A percentile compares a stretch with the other conserved stretches of the same genome.
Conservation (phyloP, 2,888 invertebrate species). For the Nymphalis urticae region DNA sequence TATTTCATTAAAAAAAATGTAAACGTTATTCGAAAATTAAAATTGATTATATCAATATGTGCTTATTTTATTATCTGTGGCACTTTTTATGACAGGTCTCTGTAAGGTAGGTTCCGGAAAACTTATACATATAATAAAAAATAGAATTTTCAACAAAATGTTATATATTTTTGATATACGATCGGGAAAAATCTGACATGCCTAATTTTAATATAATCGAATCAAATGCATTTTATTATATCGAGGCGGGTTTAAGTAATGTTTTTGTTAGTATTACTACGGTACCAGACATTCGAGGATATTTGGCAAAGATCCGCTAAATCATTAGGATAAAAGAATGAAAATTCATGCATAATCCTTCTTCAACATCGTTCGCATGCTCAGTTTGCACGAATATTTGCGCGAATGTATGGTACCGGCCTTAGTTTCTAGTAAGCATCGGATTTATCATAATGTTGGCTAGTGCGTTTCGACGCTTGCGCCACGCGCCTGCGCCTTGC, state of each 20-base stretch:
- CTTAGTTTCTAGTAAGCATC: constrained; percentile 81
- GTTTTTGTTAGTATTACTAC: constrained; percentile 5
- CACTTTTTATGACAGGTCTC: constrained; percentile 30
- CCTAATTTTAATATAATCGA: constrained; percentile 14
- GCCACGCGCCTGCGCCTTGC: constrained; percentile 95
- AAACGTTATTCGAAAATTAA: constrained; percentile 20
- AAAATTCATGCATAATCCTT: not conserved
- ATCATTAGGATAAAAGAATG: not conserved
- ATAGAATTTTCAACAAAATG: not conserved
- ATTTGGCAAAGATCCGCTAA: no score
- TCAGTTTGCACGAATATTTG: no score
- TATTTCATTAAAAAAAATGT: constrained; percentile 15
- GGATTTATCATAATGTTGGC: constrained; percentile 99
- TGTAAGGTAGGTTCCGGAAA: constrained; percentile 18
- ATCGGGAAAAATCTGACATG: not conserved
- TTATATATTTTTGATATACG: not conserved
- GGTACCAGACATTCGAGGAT: not conserved
- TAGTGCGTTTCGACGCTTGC: constrained; percentile 93
- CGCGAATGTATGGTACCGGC: not conserved
- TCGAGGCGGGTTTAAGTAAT: constrained; percentile 21
- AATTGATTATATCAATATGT: constrained; percentile 19
- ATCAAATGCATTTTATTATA: constrained; percentile 19
- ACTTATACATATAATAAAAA: constrained; percentile 14
- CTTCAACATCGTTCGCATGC: no score
- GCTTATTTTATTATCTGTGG: constrained; percentile 29